phyloP scores from a whole-genome alignment of 2,797 vertebrate species.

The Cyprinodon diabolis region DNA sequence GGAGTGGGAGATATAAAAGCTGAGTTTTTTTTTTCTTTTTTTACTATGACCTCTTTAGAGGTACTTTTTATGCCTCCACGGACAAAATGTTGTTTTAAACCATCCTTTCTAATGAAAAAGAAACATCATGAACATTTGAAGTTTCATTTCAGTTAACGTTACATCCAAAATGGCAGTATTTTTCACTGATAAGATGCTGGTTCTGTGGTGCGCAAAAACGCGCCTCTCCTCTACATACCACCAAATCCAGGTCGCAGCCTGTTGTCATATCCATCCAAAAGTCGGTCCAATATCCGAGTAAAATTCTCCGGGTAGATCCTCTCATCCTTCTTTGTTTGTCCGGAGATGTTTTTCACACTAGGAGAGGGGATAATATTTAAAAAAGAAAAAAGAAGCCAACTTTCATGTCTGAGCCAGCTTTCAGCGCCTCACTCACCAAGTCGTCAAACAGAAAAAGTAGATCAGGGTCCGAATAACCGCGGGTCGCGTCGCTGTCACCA shows the following conservation, averaged over 20 bases:
- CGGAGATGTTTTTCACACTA: slow-evolving; percentile 88
- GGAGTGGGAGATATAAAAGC: background rate
- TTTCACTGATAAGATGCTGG: background rate
- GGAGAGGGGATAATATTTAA: slow-evolving; percentile 12
- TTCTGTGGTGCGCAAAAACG: background rate
- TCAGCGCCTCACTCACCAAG: slow-evolving; percentile 86
- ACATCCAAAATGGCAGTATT: background rate
- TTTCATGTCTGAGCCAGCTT: background rate
- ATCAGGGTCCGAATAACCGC: slow-evolving; percentile 85
- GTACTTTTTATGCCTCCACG: background rate
- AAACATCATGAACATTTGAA: background rate
- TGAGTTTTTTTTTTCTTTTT: background rate
- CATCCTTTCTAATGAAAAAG: background rate
- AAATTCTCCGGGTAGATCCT: slow-evolving; percentile 96
- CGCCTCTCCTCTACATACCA: slow-evolving; percentile 78
- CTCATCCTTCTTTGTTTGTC: slow-evolving; percentile 89
- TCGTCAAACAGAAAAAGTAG: slow-evolving; percentile 87
- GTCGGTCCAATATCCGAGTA: slow-evolving; percentile 94
- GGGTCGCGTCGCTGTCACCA: slow-evolving; percentile 85
- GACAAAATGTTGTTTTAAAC: background rate
- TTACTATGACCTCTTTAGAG: background rate
- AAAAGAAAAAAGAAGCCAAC: background rate
- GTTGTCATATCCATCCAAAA: slow-evolving; percentile 98
- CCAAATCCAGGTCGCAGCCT: slow-evolving; percentile 97
- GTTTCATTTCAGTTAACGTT: background rate